These are phyloP conservation scores for Luehdorfia chinensis DNA, from an alignment of 1,140 invertebrate species.

Conservation along the genomic window DNA sequence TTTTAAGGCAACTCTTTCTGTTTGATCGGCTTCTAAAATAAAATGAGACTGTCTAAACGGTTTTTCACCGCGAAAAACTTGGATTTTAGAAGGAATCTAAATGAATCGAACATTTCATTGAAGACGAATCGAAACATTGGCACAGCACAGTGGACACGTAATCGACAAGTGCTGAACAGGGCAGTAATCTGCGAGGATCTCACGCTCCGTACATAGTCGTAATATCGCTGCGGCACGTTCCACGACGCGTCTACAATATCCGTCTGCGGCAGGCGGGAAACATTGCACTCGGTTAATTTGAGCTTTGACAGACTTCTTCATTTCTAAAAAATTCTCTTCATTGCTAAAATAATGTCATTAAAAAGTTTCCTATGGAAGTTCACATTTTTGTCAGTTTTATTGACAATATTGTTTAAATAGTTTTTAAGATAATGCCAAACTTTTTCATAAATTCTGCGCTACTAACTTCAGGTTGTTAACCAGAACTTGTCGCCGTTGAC, in stretches of 20 bases:
- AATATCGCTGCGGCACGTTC: conserved; percentile 67
- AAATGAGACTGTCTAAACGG: too few relatives aligned
- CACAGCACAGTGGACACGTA: not conserved
- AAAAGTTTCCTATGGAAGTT: not conserved
- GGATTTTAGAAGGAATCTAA: too few relatives aligned
- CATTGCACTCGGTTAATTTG: too few relatives aligned
- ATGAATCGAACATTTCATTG: not conserved
- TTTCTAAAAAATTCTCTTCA: too few relatives aligned
- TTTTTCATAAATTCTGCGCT: too few relatives aligned
- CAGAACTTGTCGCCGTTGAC: too few relatives aligned
- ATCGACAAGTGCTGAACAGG: not conserved
- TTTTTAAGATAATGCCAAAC: too few relatives aligned
- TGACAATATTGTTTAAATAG: not conserved
- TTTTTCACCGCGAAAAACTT: too few relatives aligned
- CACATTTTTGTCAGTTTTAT: not conserved
- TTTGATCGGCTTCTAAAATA: too few relatives aligned
- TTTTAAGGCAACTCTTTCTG: too few relatives aligned
- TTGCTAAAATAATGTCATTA: not conserved
- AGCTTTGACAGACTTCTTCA: too few relatives aligned
- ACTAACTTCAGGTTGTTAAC: too few relatives aligned
- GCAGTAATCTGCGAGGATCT: not conserved
- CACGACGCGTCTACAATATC: conserved; percentile 55
- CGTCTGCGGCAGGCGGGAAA: conserved; percentile 42
- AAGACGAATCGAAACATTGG: not conserved
- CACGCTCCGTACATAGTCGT: conserved; percentile 53